Evolutionary conservation across 2,888 invertebrate genomes (phyloP).

Genomic region (Aethes cnicana): DNA sequence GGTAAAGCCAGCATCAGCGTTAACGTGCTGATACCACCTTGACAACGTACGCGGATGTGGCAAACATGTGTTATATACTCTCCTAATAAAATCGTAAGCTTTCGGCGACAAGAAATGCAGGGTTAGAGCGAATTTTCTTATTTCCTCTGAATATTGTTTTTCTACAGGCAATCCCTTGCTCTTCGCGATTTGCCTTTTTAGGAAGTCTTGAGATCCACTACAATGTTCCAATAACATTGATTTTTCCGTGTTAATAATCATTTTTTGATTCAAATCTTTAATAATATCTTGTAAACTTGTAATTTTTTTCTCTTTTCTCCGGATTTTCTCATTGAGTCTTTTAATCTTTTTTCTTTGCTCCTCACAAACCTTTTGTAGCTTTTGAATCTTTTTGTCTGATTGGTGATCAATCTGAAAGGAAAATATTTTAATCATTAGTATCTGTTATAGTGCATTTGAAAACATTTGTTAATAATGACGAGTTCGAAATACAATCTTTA

Average conservation of each 20-base stretch:
- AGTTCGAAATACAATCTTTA: too few species aligned
- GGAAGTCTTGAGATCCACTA: constrained; percentile 15
- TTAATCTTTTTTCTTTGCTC: constrained; percentile 1
- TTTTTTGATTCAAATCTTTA: constrained; percentile 12
- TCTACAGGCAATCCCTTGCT: neutral
- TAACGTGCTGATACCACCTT: neutral
- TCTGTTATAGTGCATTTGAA: too few species aligned
- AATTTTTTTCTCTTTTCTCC: constrained; percentile 20
- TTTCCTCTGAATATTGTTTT: neutral
- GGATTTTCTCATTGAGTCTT: constrained; percentile 16
- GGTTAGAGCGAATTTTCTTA: neutral
- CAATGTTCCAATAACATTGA: constrained; percentile 14
- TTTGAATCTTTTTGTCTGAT: neutral
- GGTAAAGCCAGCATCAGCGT: constrained; percentile 1
- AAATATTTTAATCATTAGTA: too few species aligned
- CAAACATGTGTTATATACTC: neutral
- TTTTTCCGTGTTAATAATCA: constrained; percentile 10
- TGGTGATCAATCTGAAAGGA: neutral
- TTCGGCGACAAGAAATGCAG: neutral
- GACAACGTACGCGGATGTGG: neutral
- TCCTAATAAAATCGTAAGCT: neutral
- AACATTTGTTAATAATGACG: too few species aligned
- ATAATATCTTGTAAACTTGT: constrained; percentile 12
- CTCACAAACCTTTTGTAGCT: neutral
- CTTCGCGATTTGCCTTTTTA: neutral